Base-by-base conservation (phyloP, 2,113 vertebrate species). In the Eulemur macaco region DNA sequence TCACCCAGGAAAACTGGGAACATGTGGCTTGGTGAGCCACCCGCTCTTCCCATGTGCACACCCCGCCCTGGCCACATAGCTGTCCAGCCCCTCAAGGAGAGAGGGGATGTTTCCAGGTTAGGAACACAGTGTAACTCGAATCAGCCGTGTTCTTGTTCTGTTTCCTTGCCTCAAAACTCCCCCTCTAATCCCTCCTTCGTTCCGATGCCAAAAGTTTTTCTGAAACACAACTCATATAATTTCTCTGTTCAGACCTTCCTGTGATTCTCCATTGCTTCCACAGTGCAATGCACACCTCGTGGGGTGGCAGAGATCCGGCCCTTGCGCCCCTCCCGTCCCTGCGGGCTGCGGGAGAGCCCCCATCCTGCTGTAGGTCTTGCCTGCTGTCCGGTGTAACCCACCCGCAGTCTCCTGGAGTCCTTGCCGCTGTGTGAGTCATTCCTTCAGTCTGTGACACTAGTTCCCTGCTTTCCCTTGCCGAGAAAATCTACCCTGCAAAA, bases 311-410 rank as follows among this genome's bases (percentile, higher is more conserved):
- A 84, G 6, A 29, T 6, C 20, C n/a, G 12, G 11, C 23, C 25
- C 27, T 71, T 20, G 21, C 3, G 11, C 6, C 18, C 27, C 64
- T 27, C 34, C 10, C 18, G 1, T 11, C 34, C 18, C 9, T 27
- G 3, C 23, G 6, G n/a, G 29, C 47, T 11, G 3, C 18, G 34
- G n/a, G 12, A 4, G 7, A 3, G 29, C 18, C 5, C 10, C 10
- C 34, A 2, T 1, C 29, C 4, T n/a, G 27, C 10, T 21, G 56
- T 39, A 11, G 9, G 5, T 31, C 12, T 27, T 6, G 13, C 23
- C 50, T 13, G 6, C 42, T 1, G 11, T 2, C 6, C 0, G 0
- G 8, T 45, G 2, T 3, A 4, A 68, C 56, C 12, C 12, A 15
- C 12, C 34, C 34, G 45, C 1, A 3, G 12, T 29, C 54, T 25